Base-by-base conservation (phyloP, 1,140 invertebrate species). In the Bombyx mandarina region DNA sequence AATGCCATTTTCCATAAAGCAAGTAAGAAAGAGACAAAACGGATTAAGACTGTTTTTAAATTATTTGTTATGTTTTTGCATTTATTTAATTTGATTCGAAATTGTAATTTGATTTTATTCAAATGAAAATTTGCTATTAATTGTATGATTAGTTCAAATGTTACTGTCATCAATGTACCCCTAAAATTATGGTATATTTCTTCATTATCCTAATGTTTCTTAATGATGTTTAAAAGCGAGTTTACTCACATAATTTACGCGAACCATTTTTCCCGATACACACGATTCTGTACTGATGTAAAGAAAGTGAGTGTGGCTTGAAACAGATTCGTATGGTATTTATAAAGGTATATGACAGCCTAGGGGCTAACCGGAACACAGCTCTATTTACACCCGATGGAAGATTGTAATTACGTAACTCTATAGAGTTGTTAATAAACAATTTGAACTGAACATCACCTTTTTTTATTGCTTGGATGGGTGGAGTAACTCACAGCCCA, bases 281-380 rank as follows among this genome's bases (percentile, higher is more conserved):
- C 22, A 57, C 50, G 2, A 63, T 45, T 55, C 54, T 43, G 56
- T 35, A 53, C 57, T 64, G 58, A 55, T 53, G 57, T 49, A 55
- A 62, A 50, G 58, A 59, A 67, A 59, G 72, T 70, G 69, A 78
- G 77, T 78, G 74, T 45, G 54, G 35, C 52, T 43, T 56, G 44
- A 42, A 51, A 61, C 57, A 63, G 63, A 71, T 65, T 63, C 58
- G 53, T 10, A 65, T 63, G 61, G 71, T 79, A 83, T 81, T 79
- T 83, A 83, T 83, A 82, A 67, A 66, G 67, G 61, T 66, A 75
- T 61, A 65, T 68, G 66, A 61, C 49, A 49, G 44, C 26, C 26
- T 35, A 35, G 26, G 26, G 4, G 43, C 42, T 12, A 22, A 22
- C 48, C 48, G 48, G 48, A 49, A 49, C 22, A 7, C 6, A 3